A percentile compares a stretch with the other conserved stretches of the same genome.
Conservation (phyloP, 2,888 invertebrate genomes). For the Pachycephus smyrnensis region DNA sequence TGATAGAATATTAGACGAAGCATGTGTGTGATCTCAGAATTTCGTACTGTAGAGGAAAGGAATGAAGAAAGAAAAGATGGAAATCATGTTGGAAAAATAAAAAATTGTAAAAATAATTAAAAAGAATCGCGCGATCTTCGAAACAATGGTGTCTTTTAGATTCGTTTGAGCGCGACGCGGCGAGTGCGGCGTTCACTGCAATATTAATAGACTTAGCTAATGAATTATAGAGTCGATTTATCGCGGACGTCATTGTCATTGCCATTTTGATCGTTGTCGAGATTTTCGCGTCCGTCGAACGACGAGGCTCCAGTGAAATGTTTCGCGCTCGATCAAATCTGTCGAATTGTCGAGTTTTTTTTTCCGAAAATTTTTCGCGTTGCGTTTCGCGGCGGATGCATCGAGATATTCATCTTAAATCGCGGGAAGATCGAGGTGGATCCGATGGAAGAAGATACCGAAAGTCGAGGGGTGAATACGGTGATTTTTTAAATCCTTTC, state of each 20-base stretch:
- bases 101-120: too few relatives aligned
- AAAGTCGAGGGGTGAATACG: too few relatives aligned
- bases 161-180: conserved; percentile 25
- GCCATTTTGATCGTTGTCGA: not conserved
- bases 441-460: too few relatives aligned
- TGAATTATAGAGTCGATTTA: conserved; percentile 44
- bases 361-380: not conserved
- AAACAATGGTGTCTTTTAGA: not conserved
- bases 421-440: too few relatives aligned
- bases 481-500: too few relatives aligned
- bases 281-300: not conserved
- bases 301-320: not conserved
- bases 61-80: not conserved
- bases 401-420: too few relatives aligned
- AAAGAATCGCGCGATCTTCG: too few relatives aligned
- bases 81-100: too few relatives aligned
- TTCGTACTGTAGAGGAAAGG: conserved; percentile 10
- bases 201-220: conserved; percentile 47
- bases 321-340: not conserved
- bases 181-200: conserved; percentile 40
- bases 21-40: too few relatives aligned
- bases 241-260: too few relatives aligned
- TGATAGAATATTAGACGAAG: conserved; percentile 29
- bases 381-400: not conserved
- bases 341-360: not conserved